Evolutionary conservation across 2,113 vertebrate genomes (phyloP), one percentile per base, ranked within the genome.

Genomic region (Equus quagga): DNA sequence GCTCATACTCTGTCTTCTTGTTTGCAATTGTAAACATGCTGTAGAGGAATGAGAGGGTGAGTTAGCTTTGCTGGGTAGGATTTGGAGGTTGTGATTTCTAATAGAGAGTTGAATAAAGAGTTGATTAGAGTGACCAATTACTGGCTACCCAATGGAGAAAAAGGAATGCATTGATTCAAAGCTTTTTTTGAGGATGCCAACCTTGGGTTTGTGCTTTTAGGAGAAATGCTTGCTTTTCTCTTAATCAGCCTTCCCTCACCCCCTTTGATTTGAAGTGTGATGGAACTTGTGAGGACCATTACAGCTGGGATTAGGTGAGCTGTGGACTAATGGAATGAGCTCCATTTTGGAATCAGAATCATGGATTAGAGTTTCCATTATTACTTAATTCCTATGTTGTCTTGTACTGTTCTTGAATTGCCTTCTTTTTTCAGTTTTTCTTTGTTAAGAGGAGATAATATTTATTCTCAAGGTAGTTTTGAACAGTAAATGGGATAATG

Each of bases 151-250:
- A 62, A 24, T 81, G 60, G 83, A 95, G 83, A 94, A 80, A 90
- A 76, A 69, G 96, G 64, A 86, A 60, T 70, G 58, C 28, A 33
- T 36, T 92, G 89, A 96, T 92, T 96, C 96, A 86, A 85, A 95
- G 76, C 89, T 96, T 96, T 41, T 93, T 95, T 93, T 91, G 33
- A 97, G 80, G 70, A 87, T 94, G 33, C 41, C 89, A 97, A 49
- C 73, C 60, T 49, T 56, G 54, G 64, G 67, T 23, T 21, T 92
- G n/a, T n/a, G 15, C 93, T 96, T 93, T 84, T 69, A 91, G 44
- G 60, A 44, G 46, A 93, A 91, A 72, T 69, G 65, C 65, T 92
- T 94, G 23, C 26, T 70, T 97, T 97, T 94, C 54, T 89, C 72
- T 89, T 67, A 94, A 84, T 96, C 75, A 93, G 17, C 36, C 64